These are phyloP conservation scores for Ibycter americanus DNA, from an alignment of 2,797 vertebrate genomes.

Conservation along the genomic window DNA sequence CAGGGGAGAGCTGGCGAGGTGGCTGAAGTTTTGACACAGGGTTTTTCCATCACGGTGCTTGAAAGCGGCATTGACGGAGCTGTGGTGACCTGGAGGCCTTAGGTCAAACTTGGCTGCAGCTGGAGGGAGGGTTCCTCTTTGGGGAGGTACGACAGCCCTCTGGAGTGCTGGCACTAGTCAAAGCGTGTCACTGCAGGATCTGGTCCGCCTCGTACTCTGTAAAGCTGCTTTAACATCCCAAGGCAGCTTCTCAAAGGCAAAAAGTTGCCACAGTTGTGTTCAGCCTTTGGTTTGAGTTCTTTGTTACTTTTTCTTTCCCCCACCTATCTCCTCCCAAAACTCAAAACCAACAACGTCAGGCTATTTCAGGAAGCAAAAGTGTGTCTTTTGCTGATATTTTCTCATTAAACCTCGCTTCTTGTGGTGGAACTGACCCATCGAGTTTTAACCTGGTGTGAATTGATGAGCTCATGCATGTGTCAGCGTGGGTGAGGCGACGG, in stretches of 20 bases:
- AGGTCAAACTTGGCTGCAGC: constrained; percentile 34
- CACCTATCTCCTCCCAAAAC: background rate
- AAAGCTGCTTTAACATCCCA: background rate
- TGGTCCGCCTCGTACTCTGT: background rate
- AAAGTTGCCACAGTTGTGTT: background rate
- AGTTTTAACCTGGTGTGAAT: background rate
- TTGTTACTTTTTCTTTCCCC: background rate
- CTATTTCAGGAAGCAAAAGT: background rate
- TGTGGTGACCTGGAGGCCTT: background rate
- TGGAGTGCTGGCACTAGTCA: background rate
- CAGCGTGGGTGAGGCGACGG: background rate
- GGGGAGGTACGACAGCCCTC: background rate
- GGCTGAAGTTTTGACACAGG: background rate
- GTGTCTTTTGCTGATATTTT: background rate
- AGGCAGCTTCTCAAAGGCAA: background rate
- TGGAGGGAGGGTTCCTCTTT: background rate
- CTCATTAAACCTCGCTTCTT: background rate
- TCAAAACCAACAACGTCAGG: background rate
- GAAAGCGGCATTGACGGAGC: background rate
- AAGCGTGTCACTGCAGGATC: background rate
- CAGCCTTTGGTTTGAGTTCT: background rate
- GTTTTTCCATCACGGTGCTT: background rate
- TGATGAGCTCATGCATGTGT: background rate
- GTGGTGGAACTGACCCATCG: background rate
- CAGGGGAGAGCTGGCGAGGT: background rate